phyloP scores from a whole-genome alignment of 2,888 invertebrate species.

The Coremacera marginata region DNA sequence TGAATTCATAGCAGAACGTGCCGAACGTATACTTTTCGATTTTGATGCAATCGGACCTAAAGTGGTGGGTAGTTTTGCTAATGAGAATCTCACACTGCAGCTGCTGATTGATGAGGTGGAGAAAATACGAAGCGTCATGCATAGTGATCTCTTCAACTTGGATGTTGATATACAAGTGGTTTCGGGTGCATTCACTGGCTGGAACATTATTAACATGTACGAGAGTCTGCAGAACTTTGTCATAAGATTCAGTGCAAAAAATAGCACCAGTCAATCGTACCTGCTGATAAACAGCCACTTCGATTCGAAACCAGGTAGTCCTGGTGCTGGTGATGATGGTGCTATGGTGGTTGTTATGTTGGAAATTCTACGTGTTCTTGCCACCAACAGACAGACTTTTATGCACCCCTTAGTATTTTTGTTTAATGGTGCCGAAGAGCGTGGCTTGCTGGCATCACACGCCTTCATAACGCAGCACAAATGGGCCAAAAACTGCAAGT shows the following conservation, averaged over 20 bases:
- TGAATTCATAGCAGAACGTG: conserved; percentile 77
- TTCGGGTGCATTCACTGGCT: conserved; percentile 60
- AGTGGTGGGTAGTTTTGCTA: conserved; percentile 79
- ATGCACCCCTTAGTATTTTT: conserved; percentile 74
- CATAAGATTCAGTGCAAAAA: conserved; percentile 59
- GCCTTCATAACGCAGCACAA: conserved; percentile 78
- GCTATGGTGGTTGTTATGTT: conserved; percentile 76
- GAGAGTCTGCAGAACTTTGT: conserved; percentile 65
- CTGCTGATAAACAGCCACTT: conserved; percentile 91
- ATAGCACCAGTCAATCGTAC: conserved; percentile 56
- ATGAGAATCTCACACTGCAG: conserved; percentile 75
- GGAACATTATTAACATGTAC: conserved; percentile 62
- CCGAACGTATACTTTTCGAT: conserved; percentile 73
- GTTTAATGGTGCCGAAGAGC: conserved; percentile 79
- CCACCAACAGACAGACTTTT: conserved; percentile 67
- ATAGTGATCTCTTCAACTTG: conserved; percentile 57
- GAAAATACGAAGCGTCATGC: conserved; percentile 55
- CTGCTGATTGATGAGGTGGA: conserved; percentile 63
- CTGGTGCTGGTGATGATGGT: conserved; percentile 79
- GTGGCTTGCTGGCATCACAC: conserved; percentile 77
- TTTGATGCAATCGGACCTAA: conserved; percentile 78
- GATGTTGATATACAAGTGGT: conserved; percentile 63
- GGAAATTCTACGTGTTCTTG: conserved; percentile 71
- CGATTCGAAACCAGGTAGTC: conserved; percentile 89
- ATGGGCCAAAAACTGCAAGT: conserved; percentile 81